Evolutionary conservation across 2,888 invertebrate species (phyloP).

Genomic region (Hydraecia micacea): DNA sequence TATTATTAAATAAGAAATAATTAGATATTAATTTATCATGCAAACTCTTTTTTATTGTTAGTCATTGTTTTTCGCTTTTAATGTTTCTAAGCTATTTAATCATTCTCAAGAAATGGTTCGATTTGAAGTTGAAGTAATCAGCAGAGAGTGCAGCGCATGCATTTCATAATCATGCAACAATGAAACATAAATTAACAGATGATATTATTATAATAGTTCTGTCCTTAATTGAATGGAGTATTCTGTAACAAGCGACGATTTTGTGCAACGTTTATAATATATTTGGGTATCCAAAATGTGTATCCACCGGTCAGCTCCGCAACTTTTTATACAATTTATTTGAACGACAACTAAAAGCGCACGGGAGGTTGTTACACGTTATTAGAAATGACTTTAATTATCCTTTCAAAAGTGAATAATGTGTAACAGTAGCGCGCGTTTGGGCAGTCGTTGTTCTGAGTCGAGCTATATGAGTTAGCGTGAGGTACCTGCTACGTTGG

Average conservation of each 20-base stretch:
- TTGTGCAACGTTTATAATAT: conserved; percentile 62
- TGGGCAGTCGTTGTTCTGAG: conserved; percentile 15
- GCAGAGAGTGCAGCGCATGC: conserved; percentile 62
- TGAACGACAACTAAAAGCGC: conserved; percentile 26
- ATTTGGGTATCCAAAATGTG: conserved; percentile 24
- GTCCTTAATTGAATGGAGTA: conserved; percentile 46
- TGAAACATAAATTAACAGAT: conserved; percentile 41
- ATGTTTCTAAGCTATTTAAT: conserved; percentile 40
- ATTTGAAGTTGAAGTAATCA: conserved; percentile 47
- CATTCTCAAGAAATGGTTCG: conserved; percentile 47
- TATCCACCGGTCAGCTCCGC: conserved; percentile 40
- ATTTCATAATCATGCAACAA: conserved; percentile 63
- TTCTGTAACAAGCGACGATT: conserved; percentile 61
- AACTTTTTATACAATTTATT: conserved; percentile 13
- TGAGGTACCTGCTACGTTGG: conserved; percentile 80
- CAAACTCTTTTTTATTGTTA: conserved; percentile 51
- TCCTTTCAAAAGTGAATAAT: background rate
- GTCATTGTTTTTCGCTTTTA: conserved; percentile 27
- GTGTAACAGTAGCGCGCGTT: conserved; percentile 35
- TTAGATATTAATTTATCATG: conserved; percentile 48
- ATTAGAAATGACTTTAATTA: conserved; percentile 4
- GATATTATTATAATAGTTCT: conserved; percentile 21
- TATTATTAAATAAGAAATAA: conserved; percentile 15
- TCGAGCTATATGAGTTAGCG: conserved; percentile 41
- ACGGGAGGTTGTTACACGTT: conserved; percentile 37